Conservation (phyloP, 2,888 invertebrate genomes). For the Diplolepis rosae region DNA sequence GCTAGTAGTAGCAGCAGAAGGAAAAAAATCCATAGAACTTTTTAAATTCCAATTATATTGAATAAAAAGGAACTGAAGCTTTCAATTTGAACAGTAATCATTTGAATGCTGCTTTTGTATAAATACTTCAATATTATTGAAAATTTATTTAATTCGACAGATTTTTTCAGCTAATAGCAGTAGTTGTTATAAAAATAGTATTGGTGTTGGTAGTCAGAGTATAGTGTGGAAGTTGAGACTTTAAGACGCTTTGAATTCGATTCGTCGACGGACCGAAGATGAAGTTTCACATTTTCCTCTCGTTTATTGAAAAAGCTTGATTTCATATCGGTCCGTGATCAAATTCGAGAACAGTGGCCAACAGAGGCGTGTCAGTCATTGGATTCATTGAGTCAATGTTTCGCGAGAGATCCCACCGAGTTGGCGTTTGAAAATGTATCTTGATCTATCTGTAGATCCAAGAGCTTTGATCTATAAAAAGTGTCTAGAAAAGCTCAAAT, state of each 20-base stretch:
- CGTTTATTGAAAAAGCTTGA: not conserved
- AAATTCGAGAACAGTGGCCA: constrained; percentile 50
- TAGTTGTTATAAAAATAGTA: constrained; percentile 48
- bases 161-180: constrained; percentile 43
- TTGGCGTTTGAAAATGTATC: not conserved
- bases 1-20: constrained; percentile 40
- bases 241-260: constrained; percentile 48
- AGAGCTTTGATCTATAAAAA: constrained; percentile 13
- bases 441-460: not conserved
- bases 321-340: constrained; percentile 47
- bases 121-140: not conserved
- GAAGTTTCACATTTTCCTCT: not conserved
- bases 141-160: not conserved
- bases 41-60: not conserved
- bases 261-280: constrained; percentile 21
- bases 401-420: constrained; percentile 30
- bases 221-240: constrained; percentile 72
- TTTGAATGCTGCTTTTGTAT: not conserved
- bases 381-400: constrained; percentile 43
- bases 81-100: not conserved
- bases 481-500: not conserved
- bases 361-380: constrained; percentile 44
- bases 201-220: constrained; percentile 64
- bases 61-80: not conserved
- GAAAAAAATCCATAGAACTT: not conserved